Conservation (phyloP, 2,888 invertebrate species). For the Zygaena filipendulae region DNA sequence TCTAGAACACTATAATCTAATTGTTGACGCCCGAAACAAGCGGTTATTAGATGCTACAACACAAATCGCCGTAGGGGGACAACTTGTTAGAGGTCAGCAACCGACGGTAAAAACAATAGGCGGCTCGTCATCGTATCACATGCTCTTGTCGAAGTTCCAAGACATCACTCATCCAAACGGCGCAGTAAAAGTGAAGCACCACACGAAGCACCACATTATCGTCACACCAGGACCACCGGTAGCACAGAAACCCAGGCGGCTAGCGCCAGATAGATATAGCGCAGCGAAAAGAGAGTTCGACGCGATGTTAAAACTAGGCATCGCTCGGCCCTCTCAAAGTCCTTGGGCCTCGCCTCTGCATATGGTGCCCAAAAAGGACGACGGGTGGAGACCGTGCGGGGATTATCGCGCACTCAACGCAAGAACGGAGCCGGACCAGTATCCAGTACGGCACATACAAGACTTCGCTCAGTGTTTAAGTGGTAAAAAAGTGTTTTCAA, state of each 20-base stretch:
- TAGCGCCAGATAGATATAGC: not conserved
- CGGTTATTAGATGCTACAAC: not conserved
- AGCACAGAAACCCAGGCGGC: not conserved
- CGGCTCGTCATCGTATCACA: not conserved
- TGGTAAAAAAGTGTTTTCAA: slow-evolving; percentile 5
- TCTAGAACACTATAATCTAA: not conserved
- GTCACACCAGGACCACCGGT: not conserved
- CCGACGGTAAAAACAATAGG: not conserved
- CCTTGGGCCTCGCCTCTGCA: slow-evolving; percentile 7
- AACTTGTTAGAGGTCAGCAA: not conserved
- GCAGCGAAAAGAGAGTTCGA: slow-evolving; percentile 7
- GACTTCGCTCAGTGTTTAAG: slow-evolving; percentile 8
- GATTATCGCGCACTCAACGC: slow-evolving; percentile 8
- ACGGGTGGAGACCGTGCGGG: slow-evolving; percentile 10
- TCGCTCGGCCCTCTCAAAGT: slow-evolving; percentile 5
- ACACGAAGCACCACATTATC: not conserved
- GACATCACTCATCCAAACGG: not conserved
- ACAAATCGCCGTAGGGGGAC: not conserved
- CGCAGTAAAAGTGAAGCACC: not conserved
- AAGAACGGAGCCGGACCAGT: slow-evolving; percentile 6
- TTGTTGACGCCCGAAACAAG: not conserved
- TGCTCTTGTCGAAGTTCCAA: not conserved
- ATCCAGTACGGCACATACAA: slow-evolving; percentile 6
- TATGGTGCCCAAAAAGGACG: slow-evolving; percentile 7
- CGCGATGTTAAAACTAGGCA: slow-evolving; percentile 4